Percentiles rank a stretch among this genome's conserved stretches.
These are phyloP conservation scores for Dryobates pubescens DNA, from an alignment of 2,797 vertebrate genomes.

Conservation along the genomic window DNA sequence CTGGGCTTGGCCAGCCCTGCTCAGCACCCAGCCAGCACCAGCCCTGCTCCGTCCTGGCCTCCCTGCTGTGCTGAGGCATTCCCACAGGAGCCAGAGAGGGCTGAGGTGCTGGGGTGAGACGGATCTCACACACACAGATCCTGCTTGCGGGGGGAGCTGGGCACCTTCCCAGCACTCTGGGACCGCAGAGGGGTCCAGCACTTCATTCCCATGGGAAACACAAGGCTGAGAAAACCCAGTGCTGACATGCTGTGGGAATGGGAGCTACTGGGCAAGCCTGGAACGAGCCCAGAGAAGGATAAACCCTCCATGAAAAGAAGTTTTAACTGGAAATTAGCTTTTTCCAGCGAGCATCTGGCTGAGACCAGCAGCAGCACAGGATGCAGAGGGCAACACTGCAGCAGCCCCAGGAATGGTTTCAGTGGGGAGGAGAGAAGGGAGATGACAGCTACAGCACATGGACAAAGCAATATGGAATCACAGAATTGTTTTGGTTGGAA, in stretches of 20 bases:
- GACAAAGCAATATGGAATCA: neutral
- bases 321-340: neutral
- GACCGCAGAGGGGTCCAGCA: neutral
- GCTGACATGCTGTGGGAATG: neutral
- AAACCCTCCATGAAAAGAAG: neutral
- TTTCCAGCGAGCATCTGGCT: neutral
- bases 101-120: rapidly evolving
- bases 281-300: neutral
- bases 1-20: neutral
- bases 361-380: neutral
- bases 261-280: neutral
- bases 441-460: neutral
- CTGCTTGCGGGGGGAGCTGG: rapidly evolving
- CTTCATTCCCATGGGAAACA: rapidly evolving
- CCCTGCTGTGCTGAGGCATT: slow-evolving; percentile 6
- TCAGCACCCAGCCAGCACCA: neutral
- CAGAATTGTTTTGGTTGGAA: too few species aligned
- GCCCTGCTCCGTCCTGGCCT: neutral
- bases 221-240: neutral
- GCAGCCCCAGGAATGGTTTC: neutral
- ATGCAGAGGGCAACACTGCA: neutral
- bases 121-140: neutral
- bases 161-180: neutral
- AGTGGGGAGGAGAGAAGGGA: neutral
- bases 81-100: neutral